A percentile compares a stretch with the other conserved stretches of the same genome.
Conservation (phyloP, 2,113 vertebrate genomes). For the Lutjanus erythropterus region DNA sequence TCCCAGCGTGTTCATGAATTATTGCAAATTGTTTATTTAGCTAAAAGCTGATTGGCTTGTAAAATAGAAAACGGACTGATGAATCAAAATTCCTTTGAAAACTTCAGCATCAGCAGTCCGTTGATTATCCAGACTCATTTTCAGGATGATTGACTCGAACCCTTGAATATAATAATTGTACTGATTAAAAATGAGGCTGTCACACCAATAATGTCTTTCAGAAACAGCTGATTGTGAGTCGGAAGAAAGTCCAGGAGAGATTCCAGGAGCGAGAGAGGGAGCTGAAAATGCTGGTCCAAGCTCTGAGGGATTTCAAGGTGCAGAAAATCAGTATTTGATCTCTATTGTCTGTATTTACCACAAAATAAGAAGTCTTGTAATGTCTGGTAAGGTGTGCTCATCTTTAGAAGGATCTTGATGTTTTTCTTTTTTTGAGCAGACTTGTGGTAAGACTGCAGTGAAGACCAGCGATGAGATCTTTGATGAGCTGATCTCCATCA, state of each 20-base stretch:
- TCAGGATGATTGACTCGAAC: too few species aligned
- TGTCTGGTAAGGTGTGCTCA: too few species aligned
- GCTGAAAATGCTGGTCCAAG: slow-evolving; percentile 11
- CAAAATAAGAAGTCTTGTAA: too few species aligned
- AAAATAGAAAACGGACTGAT: too few species aligned
- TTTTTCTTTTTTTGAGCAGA: background rate
- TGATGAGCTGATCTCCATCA: slow-evolving; percentile 4
- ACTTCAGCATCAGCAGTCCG: too few species aligned
- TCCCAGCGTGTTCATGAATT: too few species aligned
- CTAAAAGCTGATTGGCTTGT: too few species aligned
- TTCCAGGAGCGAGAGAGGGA: slow-evolving; percentile 11
- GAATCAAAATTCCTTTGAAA: too few species aligned
- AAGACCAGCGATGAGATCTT: background rate
- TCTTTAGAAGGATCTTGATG: background rate
- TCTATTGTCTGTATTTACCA: background rate
- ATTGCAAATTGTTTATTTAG: too few species aligned
- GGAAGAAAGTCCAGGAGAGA: background rate
- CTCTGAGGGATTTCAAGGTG: slow-evolving; percentile 37
- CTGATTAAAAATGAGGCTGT: background rate
- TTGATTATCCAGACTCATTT: too few species aligned
- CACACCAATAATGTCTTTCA: background rate
- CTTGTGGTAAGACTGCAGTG: background rate
- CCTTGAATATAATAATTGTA: too few species aligned
- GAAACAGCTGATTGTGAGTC: background rate
- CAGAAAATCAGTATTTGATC: background rate